Base-by-base conservation (phyloP, 2,888 invertebrate species). In the Pachliopta kotzebuea region DNA sequence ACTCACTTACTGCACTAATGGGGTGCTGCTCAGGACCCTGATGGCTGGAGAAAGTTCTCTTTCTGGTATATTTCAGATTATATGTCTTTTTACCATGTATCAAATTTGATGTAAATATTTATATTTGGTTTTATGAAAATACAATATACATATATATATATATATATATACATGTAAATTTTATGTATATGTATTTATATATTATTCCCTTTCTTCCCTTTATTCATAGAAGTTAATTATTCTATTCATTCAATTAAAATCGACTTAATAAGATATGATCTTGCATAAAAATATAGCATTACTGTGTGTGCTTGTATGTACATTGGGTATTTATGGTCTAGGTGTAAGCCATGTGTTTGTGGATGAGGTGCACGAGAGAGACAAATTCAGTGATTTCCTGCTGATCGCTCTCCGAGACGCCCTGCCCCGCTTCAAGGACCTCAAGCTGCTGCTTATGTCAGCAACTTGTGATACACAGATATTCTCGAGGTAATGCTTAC, bases 291-390 rank as follows among this genome's bases (percentile, higher is more conserved):
- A 37, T 11, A 14, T 37, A 37, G 1, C 11, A n/a, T n/a, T n/a
- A 6, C 0, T 4, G 6, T n/a, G 45, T n/a, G 37, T 20, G 20
- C 4, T 7, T 56, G 17, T 21, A 1, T n/a, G n/a, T 66, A 8
- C 76, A 4, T 0, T 37, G 37, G 31, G 11, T 31, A 2, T 37
- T 14, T 37, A 37, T 37, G 37, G 0, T 37, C 14, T 14, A 90
- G 90, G 95, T 20, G 94, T 97, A 57, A 97, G 98, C 0, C 99
- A 99, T 83, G 91, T 97, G 54, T 94, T 97, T 60, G 94, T 98
- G 76, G 99, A 99, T 84, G 99, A 99, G 87, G 95, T 99, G 31
- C 99, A 99, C 85, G 99, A 99, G 83, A 93, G 99, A 0, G 98
- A 98, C 84, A 94, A 96, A 77, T 95, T 97, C 80, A 96, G 97